Evolutionary conservation across 30 jellyfish, hydroid and myxozoan species (phyloP), one percentile per base, ranked within the genome.

Genomic region (Cassiopea xamachana): DNA sequence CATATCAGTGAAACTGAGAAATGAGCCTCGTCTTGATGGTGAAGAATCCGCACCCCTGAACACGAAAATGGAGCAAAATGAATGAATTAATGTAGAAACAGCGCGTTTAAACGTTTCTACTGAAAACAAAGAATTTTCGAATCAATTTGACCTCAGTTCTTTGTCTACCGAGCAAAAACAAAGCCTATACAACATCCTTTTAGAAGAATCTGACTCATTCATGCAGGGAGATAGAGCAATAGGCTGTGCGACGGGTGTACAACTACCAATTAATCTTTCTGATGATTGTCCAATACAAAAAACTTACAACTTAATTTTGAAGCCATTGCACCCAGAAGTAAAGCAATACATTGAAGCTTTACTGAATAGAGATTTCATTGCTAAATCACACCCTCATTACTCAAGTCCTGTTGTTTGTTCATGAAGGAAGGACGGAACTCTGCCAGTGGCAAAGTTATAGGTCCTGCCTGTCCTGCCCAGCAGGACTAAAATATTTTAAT

Each of bases 191-290:
- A 55, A 10, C 7, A 10, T 55, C 64, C 64, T 55, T 55, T 55
- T 55, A 10, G 64, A 55, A 10, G 64, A 55, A 10, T 55, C 64
- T 55, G 64, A 55, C 0, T 55, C 64, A 6, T 55, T 55, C 12
- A 10, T 10, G 12, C 64, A 55, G 64, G 64, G 64, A 48, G 89
- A 80, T 59, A 16, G 61, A 27, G 89, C 51, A 19, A 80, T 80
- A 18, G 89, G 89, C 18, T 59, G 80, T 64, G 80, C 80, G n/a
- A 50, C 78, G 58, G 80, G 89, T 61, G 39, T 80, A 19, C 89
- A 80, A 64, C 61, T 80, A n/a, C 62, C 60, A 43, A 80, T 80
- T 59, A 80, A 1, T 8, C 80, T 80, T 50, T 48, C 78, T 48
- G 89, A 80, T 59, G 45, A 58, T 18, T 58, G 46, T 60, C 89